A percentile compares a stretch with the other conserved stretches of the same genome.
phyloP scores from a whole-genome alignment of 2,113 vertebrate genomes.

The Lycocorax pyrrhopterus region DNA sequence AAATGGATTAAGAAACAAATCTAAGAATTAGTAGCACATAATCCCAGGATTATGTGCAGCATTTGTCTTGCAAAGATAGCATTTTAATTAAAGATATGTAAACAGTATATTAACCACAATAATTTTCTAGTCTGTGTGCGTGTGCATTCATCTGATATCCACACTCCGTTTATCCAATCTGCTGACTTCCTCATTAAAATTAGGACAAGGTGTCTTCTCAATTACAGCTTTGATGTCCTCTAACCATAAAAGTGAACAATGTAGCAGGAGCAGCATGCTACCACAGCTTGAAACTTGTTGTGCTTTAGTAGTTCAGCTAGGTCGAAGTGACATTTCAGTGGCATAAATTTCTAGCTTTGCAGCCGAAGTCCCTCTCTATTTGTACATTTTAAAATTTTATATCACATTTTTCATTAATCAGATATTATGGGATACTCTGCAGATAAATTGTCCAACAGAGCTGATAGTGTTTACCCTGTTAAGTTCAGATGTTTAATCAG shows the following conservation, averaged over 20 bases:
- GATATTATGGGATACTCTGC: background rate
- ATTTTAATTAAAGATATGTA: constrained; percentile 34
- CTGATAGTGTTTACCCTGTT: background rate
- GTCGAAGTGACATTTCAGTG: background rate
- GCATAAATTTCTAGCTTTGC: background rate
- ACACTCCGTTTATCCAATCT: background rate
- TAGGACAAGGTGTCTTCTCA: background rate
- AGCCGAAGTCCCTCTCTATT: background rate
- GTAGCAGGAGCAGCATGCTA: background rate
- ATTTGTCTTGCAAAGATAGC: background rate
- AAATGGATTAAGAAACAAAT: background rate
- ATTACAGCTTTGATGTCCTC: background rate
- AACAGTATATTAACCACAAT: constrained; percentile 23
- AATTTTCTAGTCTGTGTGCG: background rate
- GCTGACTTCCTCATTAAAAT: background rate
- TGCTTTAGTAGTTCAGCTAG: background rate
- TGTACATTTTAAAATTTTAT: background rate
- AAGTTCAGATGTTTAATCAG: background rate
- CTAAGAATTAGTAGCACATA: background rate
- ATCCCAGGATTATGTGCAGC: constrained; percentile 13
- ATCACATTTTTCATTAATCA: background rate
- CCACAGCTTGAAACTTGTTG: background rate
- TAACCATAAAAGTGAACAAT: background rate
- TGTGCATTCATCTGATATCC: background rate
- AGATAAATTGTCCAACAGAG: background rate